Conservation (phyloP, 2,113 vertebrate species). For the Semnornis frantzii region DNA sequence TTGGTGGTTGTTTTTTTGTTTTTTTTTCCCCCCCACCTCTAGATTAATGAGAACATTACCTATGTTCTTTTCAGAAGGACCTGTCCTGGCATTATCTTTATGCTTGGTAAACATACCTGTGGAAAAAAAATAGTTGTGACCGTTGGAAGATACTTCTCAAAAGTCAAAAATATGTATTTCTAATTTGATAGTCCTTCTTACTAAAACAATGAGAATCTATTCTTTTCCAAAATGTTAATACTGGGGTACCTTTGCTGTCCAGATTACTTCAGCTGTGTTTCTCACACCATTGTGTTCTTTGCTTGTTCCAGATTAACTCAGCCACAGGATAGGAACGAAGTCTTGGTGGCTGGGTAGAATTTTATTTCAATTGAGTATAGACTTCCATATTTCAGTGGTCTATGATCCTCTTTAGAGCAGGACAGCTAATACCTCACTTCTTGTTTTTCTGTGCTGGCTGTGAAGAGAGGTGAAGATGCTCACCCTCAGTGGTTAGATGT, state of each 20-base stretch:
- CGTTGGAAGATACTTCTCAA: not conserved
- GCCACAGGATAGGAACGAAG: not conserved
- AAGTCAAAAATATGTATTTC: not conserved
- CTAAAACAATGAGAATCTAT: not conserved
- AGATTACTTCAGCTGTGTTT: not conserved
- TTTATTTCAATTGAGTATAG: not conserved
- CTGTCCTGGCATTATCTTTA: not conserved
- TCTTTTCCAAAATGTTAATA: not conserved
- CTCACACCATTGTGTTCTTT: not conserved
- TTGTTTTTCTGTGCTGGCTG: not conserved
- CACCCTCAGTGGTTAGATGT: not conserved
- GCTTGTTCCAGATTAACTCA: not conserved
- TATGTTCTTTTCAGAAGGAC: not conserved
- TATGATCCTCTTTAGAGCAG: not conserved
- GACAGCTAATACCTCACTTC: not conserved
- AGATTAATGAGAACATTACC: not conserved
- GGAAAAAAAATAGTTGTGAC: not conserved
- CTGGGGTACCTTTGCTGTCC: not conserved
- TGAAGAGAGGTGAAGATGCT: not conserved
- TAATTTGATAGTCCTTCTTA: not conserved
- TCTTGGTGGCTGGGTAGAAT: not conserved
- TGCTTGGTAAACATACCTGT: not conserved
- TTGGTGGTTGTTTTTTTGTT: not conserved
- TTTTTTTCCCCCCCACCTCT: not conserved
- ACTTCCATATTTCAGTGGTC: not conserved